These are phyloP conservation scores for Rhodeus uyekii DNA, from an alignment of 2,797 vertebrate genomes.

Conservation along the genomic window DNA sequence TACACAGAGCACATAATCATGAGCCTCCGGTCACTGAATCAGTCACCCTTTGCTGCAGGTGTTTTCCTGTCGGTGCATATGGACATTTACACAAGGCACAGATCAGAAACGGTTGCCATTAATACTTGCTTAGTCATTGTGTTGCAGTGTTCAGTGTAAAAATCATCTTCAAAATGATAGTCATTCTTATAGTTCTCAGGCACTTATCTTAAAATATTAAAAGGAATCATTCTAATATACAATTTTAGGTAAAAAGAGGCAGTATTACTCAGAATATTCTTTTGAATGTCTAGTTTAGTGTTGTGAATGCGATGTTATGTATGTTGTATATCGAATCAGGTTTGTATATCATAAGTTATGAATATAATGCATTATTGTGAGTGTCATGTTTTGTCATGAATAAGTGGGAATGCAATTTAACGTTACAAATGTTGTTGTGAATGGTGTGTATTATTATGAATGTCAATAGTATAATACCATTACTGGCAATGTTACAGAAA, in stretches of 20 bases:
- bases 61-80: background rate
- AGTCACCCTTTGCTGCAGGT: conserved; percentile 11
- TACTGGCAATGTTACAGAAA: background rate
- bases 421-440: background rate
- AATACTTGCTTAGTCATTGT: background rate
- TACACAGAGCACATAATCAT: conserved; percentile 14
- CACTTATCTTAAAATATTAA: background rate
- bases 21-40: conserved; percentile 16
- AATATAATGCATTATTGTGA: background rate
- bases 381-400: background rate
- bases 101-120: background rate
- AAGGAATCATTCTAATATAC: too few relatives aligned
- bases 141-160: background rate
- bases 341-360: background rate
- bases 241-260: background rate
- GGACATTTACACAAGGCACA: background rate
- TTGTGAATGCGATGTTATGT: too few relatives aligned
- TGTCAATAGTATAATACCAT: background rate
- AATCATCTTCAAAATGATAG: background rate
- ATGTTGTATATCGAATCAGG: background rate
- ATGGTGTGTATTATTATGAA: background rate
- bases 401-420: background rate
- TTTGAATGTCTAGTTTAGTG: background rate
- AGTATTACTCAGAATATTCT: background rate
- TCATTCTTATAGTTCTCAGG: background rate